Base-by-base conservation (phyloP, 2,888 invertebrate genomes). In the Drosophila niveifrons region DNA sequence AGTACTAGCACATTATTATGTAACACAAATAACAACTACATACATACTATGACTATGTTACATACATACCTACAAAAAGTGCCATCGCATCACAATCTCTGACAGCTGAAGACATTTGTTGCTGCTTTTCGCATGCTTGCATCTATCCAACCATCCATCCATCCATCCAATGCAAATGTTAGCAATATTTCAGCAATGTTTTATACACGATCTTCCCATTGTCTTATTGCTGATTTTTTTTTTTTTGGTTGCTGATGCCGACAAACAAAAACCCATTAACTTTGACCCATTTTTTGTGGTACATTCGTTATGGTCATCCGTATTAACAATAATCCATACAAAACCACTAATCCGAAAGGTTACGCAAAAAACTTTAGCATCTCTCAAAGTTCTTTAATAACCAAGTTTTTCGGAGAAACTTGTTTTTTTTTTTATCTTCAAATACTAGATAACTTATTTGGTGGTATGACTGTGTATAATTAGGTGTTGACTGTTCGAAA, bases 191-290 rank as follows among this genome's bases (percentile, higher is more conserved):
- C 39, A 41, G 39, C 39, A 41, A 41, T 41, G 15, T 13, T 15
- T 41, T 41, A 13, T 41, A 13, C 39, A 41, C 39, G 39, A 41
- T 41, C 39, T 41, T 41, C 13, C 39, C 39, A 55, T 47, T 66
- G 44, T 53, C 11, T 56, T 43, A n/a, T 47, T 58, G 23, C 23
- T 23, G 23, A 1, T 23, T 23, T 23, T 18, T 23, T 23, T 23
- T 23, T 23, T 18, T 23, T 23, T 23, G 23, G 56, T 55, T 50
- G 64, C 46, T 3, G 55, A 7, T 15, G 43, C 43, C 47, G 15
- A 53, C 43, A 23, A 23, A 15, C 50, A 56, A 61, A 79, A 80
- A 69, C 75, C 72, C 73, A 82, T 80, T 83, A 78, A 66, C 61
- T 86, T 68, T 74, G 72, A 76, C 67, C 69, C 51, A 75, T 73